Conservation (phyloP, 2,797 vertebrate genomes). For the Psittacula echo region DNA sequence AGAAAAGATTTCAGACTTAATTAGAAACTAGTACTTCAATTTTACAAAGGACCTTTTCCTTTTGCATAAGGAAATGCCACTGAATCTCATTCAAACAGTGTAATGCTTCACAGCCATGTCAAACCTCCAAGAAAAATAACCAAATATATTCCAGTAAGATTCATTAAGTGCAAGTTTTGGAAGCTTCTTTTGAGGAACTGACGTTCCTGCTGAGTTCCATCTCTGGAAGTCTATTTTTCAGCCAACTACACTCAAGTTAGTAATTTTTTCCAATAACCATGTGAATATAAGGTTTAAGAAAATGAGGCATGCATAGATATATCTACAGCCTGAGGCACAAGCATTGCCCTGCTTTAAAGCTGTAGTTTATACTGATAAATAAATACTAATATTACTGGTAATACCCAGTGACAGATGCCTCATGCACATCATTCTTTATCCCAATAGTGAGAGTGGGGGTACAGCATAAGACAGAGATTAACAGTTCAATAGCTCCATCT, state of each 20-base stretch:
- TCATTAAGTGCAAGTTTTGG: conserved; percentile 33
- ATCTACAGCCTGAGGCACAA: not conserved
- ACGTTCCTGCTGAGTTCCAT: not conserved
- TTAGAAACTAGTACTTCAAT: not conserved
- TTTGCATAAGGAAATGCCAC: not conserved
- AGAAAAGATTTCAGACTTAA: not conserved
- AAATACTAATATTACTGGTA: not conserved
- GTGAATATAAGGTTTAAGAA: not conserved
- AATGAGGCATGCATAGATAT: accelerated
- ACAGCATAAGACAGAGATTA: not conserved
- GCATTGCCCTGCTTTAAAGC: not conserved
- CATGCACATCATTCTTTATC: not conserved
- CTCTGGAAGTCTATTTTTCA: not conserved
- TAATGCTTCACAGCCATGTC: not conserved
- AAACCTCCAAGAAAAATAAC: conserved; percentile 28
- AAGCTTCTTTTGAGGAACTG: conserved; percentile 10
- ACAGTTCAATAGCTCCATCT: not conserved
- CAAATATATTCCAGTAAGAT: not conserved
- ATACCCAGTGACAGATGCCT: not conserved
- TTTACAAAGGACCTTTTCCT: not conserved
- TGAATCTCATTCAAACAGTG: not conserved
- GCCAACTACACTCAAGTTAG: not conserved
- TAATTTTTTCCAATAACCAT: not conserved
- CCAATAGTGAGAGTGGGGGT: not conserved
- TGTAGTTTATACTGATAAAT: not conserved